These are phyloP conservation scores for Aphelenchoides bicaudatus DNA, from an alignment of 2,888 invertebrate genomes.

Conservation along the genomic window DNA sequence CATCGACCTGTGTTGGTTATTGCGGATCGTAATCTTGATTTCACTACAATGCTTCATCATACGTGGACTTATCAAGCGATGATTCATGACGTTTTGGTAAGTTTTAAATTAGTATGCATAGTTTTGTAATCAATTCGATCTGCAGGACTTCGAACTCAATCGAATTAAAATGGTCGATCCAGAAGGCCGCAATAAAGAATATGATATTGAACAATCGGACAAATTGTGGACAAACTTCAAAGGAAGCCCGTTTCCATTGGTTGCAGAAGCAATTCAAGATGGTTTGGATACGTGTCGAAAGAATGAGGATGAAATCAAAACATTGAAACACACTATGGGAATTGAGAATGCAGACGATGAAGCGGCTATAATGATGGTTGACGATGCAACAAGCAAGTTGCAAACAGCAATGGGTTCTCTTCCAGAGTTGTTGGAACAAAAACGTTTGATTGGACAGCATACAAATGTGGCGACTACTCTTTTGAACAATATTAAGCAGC, in stretches of 20 bases:
- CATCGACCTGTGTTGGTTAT: slow-evolving; percentile 80
- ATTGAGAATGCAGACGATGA: slow-evolving; percentile 72
- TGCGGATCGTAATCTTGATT: slow-evolving; percentile 71
- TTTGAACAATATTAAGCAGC: slow-evolving; percentile 68
- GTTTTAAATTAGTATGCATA: slow-evolving; percentile 20
- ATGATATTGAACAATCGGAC: slow-evolving; percentile 81
- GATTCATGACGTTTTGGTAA: slow-evolving; percentile 81
- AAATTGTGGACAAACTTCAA: slow-evolving; percentile 89
- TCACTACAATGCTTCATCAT: slow-evolving; percentile 96
- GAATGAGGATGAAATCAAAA: slow-evolving; percentile 93
- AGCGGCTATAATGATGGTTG: slow-evolving; percentile 75
- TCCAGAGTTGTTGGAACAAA: slow-evolving; percentile 93
- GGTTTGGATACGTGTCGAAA: slow-evolving; percentile 88
- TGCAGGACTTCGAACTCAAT: slow-evolving; percentile 78
- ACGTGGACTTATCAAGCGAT: slow-evolving; percentile 99
- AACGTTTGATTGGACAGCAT: slow-evolving; percentile 95
- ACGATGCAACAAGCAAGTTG: slow-evolving; percentile 79
- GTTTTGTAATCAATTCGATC: slow-evolving; percentile 1
- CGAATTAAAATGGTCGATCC: slow-evolving; percentile 74
- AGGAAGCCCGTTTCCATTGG: slow-evolving; percentile 67
- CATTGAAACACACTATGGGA: slow-evolving; percentile 82
- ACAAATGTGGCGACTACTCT: slow-evolving; percentile 86
- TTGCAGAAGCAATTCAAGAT: slow-evolving; percentile 97
- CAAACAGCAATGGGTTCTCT: slow-evolving; percentile 68
- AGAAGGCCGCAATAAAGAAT: slow-evolving; percentile 73